A percentile compares a stretch with the other conserved stretches of the same genome.
phyloP scores from a whole-genome alignment of 1,140 invertebrate genomes.

The Drosophila persimilis region DNA sequence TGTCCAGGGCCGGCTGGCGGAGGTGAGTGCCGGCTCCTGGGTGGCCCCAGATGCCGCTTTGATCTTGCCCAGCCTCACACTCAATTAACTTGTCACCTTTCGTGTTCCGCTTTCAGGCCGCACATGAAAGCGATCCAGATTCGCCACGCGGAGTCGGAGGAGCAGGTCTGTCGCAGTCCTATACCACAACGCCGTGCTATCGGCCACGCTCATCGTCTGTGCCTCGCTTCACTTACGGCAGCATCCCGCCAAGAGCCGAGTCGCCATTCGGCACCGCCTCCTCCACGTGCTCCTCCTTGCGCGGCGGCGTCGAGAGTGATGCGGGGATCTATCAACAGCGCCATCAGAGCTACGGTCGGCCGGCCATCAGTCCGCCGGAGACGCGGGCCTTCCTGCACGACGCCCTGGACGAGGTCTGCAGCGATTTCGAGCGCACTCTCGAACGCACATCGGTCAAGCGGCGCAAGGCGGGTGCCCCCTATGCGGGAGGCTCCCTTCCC shows the following conservation, averaged over 20 bases:
- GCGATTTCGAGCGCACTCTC: constrained; percentile 90
- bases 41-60: constrained; percentile 28
- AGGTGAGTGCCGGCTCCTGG: constrained; percentile 56
- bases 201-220: constrained; percentile 70
- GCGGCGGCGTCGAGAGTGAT: constrained; percentile 74
- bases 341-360: constrained; percentile 5
- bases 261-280: constrained; percentile 77
- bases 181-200: constrained; percentile 53
- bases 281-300: constrained; percentile 75
- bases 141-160: constrained; percentile 53
- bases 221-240: constrained; percentile 74
- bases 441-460: constrained; percentile 83
- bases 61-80: constrained; percentile 32
- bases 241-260: constrained; percentile 57
- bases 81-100: constrained; percentile 64
- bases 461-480: constrained; percentile 50
- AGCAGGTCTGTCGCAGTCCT: constrained; percentile 15
- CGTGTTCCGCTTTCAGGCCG: constrained; percentile 49
- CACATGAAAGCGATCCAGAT: constrained; percentile 79
- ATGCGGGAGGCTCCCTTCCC: constrained; percentile 28
- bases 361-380: constrained; percentile 74
- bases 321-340: constrained; percentile 54
- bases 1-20: constrained; percentile 67
- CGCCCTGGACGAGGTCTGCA: constrained; percentile 87
- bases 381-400: constrained; percentile 78